Evolutionary conservation across 2,888 invertebrate genomes (phyloP).

Genomic region (Drosophila subquinaria): DNA sequence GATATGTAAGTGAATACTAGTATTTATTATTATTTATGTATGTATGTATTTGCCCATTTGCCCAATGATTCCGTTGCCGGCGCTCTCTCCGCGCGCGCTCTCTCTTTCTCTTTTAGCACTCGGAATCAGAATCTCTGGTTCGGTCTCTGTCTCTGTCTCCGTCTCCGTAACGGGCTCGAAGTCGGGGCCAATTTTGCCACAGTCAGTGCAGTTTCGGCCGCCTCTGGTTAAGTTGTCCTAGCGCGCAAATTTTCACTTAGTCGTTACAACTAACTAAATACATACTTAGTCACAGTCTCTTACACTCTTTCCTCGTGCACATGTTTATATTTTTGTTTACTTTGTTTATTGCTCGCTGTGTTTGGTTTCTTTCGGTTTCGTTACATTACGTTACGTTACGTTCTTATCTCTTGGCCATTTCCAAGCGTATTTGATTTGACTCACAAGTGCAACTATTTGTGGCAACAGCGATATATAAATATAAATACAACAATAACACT

Average conservation of each 20-base stretch:
- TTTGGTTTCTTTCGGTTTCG: slow-evolving; percentile 7
- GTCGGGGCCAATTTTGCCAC: slow-evolving; percentile 47
- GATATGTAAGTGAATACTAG: slow-evolving; percentile 46
- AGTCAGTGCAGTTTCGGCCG: slow-evolving; percentile 72
- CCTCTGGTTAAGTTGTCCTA: slow-evolving; percentile 71
- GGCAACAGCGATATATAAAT: slow-evolving; percentile 1
- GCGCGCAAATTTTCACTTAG: slow-evolving; percentile 51
- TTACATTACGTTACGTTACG: slow-evolving; percentile 21
- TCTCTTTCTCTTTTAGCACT: slow-evolving; percentile 35
- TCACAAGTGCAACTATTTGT: slow-evolving; percentile 31
- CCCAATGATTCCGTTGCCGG: slow-evolving; percentile 46
- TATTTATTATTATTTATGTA: slow-evolving; percentile 52
- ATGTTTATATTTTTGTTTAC: slow-evolving; percentile 42
- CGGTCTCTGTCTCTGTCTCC: slow-evolving; percentile 28
- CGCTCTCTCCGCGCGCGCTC: slow-evolving; percentile 12
- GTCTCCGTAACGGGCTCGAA: slow-evolving; percentile 30
- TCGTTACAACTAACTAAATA: slow-evolving; percentile 28
- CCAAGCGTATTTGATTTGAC: slow-evolving; percentile 17
- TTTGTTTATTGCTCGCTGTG: slow-evolving; percentile 11
- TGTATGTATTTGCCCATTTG: slow-evolving; percentile 27
- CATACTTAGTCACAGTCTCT: slow-evolving; percentile 4
- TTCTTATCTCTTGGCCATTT: slow-evolving; percentile 34
- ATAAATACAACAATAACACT: slow-evolving; percentile 3
- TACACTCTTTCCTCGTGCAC: slow-evolving; percentile 25
- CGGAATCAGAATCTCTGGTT: slow-evolving; percentile 46